Evolutionary conservation across 2,797 vertebrate genomes (phyloP).

Genomic region (Thripadectes ignobilis): DNA sequence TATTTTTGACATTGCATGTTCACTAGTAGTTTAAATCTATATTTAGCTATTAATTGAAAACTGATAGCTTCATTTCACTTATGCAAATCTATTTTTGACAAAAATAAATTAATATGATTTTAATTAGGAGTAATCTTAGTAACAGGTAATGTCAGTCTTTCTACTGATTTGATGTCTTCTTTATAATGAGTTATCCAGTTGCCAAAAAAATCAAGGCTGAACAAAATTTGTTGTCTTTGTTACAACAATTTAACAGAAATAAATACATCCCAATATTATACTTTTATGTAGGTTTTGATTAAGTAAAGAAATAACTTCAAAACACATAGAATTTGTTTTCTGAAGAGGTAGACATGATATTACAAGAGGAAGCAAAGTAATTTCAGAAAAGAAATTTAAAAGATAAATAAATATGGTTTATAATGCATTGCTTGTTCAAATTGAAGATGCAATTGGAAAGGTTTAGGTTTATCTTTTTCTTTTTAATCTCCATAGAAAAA

Average conservation of each 20-base stretch:
- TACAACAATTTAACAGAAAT: background rate
- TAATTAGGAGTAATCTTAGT: background rate
- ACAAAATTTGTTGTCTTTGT: background rate
- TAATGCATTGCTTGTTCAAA: background rate
- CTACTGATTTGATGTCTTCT: background rate
- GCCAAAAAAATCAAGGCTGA: background rate
- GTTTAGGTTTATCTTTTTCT: background rate
- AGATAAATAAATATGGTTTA: background rate
- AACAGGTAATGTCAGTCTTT: background rate
- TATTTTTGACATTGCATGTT: background rate
- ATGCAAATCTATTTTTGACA: background rate
- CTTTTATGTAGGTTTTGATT: background rate
- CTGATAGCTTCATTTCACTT: background rate
- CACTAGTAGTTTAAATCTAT: background rate
- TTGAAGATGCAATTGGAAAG: background rate
- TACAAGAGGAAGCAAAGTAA: background rate
- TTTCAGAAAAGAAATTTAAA: background rate
- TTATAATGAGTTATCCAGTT: background rate
- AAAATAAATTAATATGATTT: background rate
- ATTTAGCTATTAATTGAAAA: background rate
- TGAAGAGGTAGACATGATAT: background rate
- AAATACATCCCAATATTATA: background rate
- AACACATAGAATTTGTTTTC: background rate
- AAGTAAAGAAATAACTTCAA: background rate
- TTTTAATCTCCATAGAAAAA: background rate